Evolutionary conservation across 2,113 vertebrate species (phyloP), one percentile per base, ranked within the genome.

Genomic region (Stegastes partitus): DNA sequence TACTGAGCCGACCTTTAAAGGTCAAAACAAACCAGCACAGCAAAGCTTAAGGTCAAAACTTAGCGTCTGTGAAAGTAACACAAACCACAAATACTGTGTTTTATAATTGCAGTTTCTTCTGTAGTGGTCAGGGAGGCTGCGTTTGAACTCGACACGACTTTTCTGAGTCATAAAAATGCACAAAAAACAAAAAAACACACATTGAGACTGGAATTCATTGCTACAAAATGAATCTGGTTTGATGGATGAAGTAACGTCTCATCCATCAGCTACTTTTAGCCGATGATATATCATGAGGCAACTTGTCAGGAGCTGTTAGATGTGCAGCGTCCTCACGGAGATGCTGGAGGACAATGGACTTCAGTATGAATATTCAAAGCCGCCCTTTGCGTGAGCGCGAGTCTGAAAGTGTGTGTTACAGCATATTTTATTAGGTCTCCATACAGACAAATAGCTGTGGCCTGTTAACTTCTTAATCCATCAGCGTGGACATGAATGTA

Each of bases 231-330:
- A 85, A 78, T 74, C 37, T 67, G 51, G 26, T 65, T 58, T 69
- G 70, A 79, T 57, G 57, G 74, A 67, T 85, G 83, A 86, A 77
- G 77, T 85, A 62, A 90, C 54, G 73, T 89, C 77, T 86, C 74
- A 31, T 70, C 55, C 72, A 71, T 87, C 77, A 54, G 69, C 58
- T 67, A 51, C 69, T 76, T 84, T 79, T 49, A 76, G 62, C 47
- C 47, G 56, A 82, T 66, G 62, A 77, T 83, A 15, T 26, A 77
- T 89, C 79, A 67, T 47, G 53, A 71, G 1, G 51, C n/a, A 11
- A 72, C 37, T 54, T 37, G 51, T 87, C 64, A 68, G 45, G 57
- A 59, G 34, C 42, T 71, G 54, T 65, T 79, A 64, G 34, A 76
- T 19, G 45, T 62, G 57, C 26, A 45, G 54, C 11, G 26, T 61